Base-by-base conservation (phyloP, 2,113 vertebrate species). In the Pluvialis apricaria region DNA sequence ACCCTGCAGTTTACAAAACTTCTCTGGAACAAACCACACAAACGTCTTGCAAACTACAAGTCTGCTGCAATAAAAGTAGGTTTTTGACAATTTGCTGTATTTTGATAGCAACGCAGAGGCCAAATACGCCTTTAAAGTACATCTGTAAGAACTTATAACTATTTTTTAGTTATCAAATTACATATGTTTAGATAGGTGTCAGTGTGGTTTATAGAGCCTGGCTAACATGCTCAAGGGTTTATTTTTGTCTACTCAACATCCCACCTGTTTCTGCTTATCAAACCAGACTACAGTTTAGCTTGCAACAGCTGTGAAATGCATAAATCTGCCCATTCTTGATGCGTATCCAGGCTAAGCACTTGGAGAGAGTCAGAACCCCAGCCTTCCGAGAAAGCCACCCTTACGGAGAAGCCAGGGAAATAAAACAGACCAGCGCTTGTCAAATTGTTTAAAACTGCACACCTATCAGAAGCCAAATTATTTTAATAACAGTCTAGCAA, bases 261-360 rank as follows among this genome's bases (percentile, higher is more conserved):
- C 95, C 96, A 98, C 97, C 97, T 98, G 97, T 80, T 97, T 97
- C 95, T 97, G 60, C 80, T 97, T 95, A 97, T 97, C 97, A 94
- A 92, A 51, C 82, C 66, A 97, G 90, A 92, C 92, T 77, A 86
- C 70, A 73, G 82, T 66, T 94, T 55, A 94, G 86, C 68, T 94
- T 81, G 71, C 81, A 98, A 94, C 94, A 96, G 95, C 96, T 97
- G 97, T 61, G 86, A 96, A 96, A 95, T 86, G 73, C 92, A 97
- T 95, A 96, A 96, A 90, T 93, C 87, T 95, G 69, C 51, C 82
- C 69, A 92, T 96, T 94, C 76, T 85, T 96, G 94, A 82, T 31
- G 38, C 81, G 82, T 11, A 86, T 82, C 61, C 81, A 93, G 76
- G 79, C 82, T 94, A 92, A 90, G 89, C 94, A 75, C 70, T 94